These are phyloP conservation scores for Solenodon paradoxus DNA, from an alignment of 2,113 vertebrate species.

Conservation along the genomic window DNA sequence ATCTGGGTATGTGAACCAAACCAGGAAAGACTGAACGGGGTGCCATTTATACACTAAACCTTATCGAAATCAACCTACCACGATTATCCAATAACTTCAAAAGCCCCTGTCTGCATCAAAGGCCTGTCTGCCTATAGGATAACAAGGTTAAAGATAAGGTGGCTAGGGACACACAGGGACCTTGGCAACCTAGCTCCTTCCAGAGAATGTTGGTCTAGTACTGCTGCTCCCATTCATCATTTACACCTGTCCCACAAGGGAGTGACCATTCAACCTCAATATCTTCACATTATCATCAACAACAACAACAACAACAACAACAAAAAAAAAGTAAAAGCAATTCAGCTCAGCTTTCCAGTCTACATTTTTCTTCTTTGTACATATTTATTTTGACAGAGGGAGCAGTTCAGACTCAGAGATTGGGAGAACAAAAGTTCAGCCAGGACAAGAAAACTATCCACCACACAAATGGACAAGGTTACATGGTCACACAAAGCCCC, in stretches of 20 bases:
- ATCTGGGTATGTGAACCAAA: not conserved
- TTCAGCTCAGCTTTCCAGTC: conserved; percentile 4
- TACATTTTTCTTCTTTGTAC: not conserved
- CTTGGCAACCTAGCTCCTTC: not conserved
- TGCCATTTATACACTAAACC: not conserved
- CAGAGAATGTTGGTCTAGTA: not conserved
- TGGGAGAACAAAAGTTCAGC: conserved; percentile 30
- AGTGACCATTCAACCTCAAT: not conserved
- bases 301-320: not conserved
- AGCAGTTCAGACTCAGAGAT: not conserved
- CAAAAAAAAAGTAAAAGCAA: not conserved
- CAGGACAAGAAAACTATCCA: not conserved
- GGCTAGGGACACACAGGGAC: not conserved
- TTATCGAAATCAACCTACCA: conserved; percentile 5
- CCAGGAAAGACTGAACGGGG: conserved; percentile 5
- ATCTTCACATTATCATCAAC: not conserved
- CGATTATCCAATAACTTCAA: not conserved
- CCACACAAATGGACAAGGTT: conserved; percentile 19
- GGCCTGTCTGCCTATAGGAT: not conserved
- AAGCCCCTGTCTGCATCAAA: not conserved
- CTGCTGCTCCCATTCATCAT: not conserved
- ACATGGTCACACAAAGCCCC: not conserved
- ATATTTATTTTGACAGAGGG: conserved; percentile 19
- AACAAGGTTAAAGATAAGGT: not conserved
- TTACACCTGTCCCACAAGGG: not conserved